A percentile compares a stretch with the other conserved stretches of the same genome.
Conservation (phyloP, 2,113 vertebrate genomes). For the Corythornis madagascariensis region DNA sequence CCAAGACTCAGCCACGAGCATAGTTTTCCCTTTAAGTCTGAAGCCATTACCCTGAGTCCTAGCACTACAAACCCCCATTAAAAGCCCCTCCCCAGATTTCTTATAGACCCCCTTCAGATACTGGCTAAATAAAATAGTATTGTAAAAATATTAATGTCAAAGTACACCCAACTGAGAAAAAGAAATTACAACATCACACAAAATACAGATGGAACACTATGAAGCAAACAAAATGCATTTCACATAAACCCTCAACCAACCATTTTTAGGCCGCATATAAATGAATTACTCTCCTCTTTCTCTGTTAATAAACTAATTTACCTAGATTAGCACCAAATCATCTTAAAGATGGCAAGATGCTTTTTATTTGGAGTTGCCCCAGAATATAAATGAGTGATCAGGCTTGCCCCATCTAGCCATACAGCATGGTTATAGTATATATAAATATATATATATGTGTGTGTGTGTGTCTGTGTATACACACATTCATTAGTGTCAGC, state of each 20-base stretch:
- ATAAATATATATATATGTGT: neutral
- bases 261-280: neutral
- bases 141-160: neutral
- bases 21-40: neutral
- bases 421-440: neutral
- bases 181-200: neutral
- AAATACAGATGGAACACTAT: neutral
- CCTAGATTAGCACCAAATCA: neutral
- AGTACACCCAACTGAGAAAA: neutral
- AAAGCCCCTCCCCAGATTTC: too few relatives aligned
- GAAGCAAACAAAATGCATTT: neutral
- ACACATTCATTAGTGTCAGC: neutral
- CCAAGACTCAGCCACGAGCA: neutral
- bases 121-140: neutral
- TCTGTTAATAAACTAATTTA: neutral
- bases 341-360: neutral
- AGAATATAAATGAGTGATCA: neutral
- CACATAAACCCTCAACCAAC: neutral
- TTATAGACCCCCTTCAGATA: too few relatives aligned
- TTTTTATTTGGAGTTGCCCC: neutral
- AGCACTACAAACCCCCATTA: too few relatives aligned
- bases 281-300: neutral
- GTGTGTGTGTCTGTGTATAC: neutral
- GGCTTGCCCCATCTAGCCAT: neutral
- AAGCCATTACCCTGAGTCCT: too few relatives aligned